Percentiles rank a stretch among this genome's conserved stretches.
Evolutionary conservation across 2,797 vertebrate species (phyloP).

Genomic region (Oreochromis mossambicus): DNA sequence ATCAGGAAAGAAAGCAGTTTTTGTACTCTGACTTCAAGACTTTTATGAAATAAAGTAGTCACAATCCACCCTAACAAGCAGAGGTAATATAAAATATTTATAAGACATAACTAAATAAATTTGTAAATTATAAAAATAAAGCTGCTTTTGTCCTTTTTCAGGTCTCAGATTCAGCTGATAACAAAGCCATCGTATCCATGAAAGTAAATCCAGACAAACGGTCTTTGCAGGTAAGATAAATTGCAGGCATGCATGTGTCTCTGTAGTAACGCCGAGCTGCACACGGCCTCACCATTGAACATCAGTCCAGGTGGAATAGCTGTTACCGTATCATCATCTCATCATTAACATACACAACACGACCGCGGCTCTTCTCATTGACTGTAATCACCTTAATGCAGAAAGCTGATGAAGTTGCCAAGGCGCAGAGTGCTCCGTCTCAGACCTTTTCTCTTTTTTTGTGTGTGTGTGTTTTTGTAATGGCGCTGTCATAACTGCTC

Average conservation of each 20-base stretch:
- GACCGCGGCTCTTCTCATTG: slow-evolving; percentile 17
- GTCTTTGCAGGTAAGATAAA: neutral
- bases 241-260: neutral
- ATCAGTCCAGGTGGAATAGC: slow-evolving; percentile 31
- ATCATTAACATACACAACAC: slow-evolving; percentile 39
- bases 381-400: slow-evolving; percentile 68
- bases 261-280: neutral
- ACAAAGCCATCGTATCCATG: neutral
- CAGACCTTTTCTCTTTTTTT: slow-evolving; percentile 34
- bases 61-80: neutral
- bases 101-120: neutral
- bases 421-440: slow-evolving; percentile 39
- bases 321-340: neutral
- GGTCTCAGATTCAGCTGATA: neutral
- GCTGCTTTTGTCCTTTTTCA: neutral
- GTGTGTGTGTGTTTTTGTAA: slow-evolving; percentile 68
- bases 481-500: slow-evolving; percentile 79
- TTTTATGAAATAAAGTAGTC: neutral
- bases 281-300: no score
- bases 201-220: neutral
- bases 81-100: neutral
- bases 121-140: neutral
- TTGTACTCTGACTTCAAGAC: neutral
- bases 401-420: slow-evolving; percentile 67
- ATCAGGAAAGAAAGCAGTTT: neutral